Percentiles rank a stretch among this genome's conserved stretches.
phyloP scores from a whole-genome alignment of 2,888 invertebrate genomes.

The Ophonus ardosiacus region DNA sequence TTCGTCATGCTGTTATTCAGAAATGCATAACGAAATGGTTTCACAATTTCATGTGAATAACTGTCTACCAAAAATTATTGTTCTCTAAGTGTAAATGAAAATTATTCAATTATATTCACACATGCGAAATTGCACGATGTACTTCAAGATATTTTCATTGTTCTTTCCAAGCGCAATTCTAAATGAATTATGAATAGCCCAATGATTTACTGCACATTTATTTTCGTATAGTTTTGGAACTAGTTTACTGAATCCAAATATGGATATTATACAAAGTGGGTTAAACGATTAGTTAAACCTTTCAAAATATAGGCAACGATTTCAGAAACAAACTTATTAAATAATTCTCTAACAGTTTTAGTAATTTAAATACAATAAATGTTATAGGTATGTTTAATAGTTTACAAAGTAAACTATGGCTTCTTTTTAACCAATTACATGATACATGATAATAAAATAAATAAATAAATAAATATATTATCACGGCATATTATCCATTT shows the following conservation, averaged over 20 bases:
- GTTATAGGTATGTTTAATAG: too few species aligned
- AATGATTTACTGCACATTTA: background rate
- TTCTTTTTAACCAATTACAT: too few species aligned
- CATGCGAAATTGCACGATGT: constrained; percentile 36
- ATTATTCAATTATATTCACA: constrained; percentile 49
- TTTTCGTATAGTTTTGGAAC: background rate
- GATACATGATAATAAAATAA: too few species aligned
- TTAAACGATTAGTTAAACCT: background rate
- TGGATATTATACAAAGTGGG: background rate
- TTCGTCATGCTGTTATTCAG: constrained; percentile 24
- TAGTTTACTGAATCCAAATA: background rate
- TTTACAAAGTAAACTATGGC: too few species aligned
- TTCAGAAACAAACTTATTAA: background rate
- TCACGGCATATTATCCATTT: too few species aligned
- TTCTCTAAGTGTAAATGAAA: constrained; percentile 48
- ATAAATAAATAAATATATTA: too few species aligned
- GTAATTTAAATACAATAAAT: too few species aligned
- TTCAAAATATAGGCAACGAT: background rate
- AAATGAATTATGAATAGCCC: background rate
- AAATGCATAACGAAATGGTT: constrained; percentile 50
- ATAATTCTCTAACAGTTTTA: background rate
- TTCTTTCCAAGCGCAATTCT: constrained; percentile 4
- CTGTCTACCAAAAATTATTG: constrained; percentile 40
- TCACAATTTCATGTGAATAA: constrained; percentile 26
- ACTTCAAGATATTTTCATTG: constrained; percentile 22